Percentiles rank a stretch among this genome's conserved stretches.
Evolutionary conservation across 53 echinoderm and acorn worm species (phyloP).

Genomic region (Crossaster papposus): DNA sequence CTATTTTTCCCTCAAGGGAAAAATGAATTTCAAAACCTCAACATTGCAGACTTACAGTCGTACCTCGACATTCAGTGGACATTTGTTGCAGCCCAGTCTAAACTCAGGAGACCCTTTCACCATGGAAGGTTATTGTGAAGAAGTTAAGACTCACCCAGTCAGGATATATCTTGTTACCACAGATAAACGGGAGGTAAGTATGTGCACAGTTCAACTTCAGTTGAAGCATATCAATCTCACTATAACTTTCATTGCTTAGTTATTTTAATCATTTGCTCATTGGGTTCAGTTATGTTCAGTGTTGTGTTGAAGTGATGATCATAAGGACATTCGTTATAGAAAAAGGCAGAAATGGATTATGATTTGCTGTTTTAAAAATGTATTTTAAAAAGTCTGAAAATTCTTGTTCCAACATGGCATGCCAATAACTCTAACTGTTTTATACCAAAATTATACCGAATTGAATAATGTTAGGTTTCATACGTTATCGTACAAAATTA

Average conservation of each 20-base stretch:
- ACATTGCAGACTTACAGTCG: not conserved
- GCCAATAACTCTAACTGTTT: too few species aligned
- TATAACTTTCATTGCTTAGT: not conserved
- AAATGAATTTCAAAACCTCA: not conserved
- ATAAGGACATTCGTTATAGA: not conserved
- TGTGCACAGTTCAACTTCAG: too few species aligned
- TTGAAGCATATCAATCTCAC: not conserved
- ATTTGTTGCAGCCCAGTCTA: not conserved
- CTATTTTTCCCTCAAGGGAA: not conserved
- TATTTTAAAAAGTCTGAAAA: not conserved
- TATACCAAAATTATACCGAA: too few species aligned
- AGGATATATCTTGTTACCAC: constrained; percentile 11
- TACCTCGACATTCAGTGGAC: constrained; percentile 3
- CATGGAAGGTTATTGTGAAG: not conserved
- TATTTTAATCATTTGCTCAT: not conserved
- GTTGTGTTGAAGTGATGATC: too few species aligned
- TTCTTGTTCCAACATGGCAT: not conserved
- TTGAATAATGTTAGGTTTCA: not conserved
- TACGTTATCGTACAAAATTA: too few species aligned
- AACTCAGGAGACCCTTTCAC: not conserved
- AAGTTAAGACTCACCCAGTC: not conserved
- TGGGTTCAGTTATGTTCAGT: too few species aligned
- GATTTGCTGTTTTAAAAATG: not conserved
- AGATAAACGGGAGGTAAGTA: not conserved
- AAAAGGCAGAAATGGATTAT: not conserved